phyloP scores from a whole-genome alignment of 2,888 invertebrate species.

The Ephialtes manifestator region DNA sequence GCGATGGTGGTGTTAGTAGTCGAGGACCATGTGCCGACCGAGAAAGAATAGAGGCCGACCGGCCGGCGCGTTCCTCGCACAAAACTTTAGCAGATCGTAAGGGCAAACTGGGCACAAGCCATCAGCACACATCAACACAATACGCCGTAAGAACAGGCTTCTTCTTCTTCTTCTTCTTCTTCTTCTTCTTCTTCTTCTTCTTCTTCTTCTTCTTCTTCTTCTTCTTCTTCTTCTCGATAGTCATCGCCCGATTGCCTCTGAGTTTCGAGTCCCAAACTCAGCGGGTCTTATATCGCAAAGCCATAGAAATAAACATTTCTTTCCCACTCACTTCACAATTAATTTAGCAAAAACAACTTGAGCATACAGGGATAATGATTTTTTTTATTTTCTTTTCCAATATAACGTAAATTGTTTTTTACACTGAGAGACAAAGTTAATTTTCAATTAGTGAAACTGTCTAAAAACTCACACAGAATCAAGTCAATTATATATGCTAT shows the following conservation, averaged over 20 bases:
- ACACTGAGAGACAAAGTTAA: no score
- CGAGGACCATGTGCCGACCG: conserved; percentile 80
- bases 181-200: conserved; percentile 37
- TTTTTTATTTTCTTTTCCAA: no score
- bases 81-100: conserved; percentile 51
- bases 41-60: conserved; percentile 60
- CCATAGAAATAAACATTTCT: background rate
- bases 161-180: conserved; percentile 43
- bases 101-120: conserved; percentile 69
- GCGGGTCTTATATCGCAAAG: background rate
- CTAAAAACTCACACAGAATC: no score
- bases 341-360: no score
- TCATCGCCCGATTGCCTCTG: conserved; percentile 51
- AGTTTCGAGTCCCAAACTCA: conserved; percentile 17
- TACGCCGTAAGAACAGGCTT: conserved; percentile 33
- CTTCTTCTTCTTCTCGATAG: conserved; percentile 46
- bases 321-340: background rate
- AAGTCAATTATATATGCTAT: no score
- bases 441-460: no score
- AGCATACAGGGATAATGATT: background rate
- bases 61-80: conserved; percentile 42
- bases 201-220: conserved; percentile 51
- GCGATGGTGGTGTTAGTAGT: conserved; percentile 57
- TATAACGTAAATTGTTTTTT: no score
- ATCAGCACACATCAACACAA: conserved; percentile 68